These are phyloP conservation scores for Gephyroberyx darwinii DNA, from an alignment of 2,797 vertebrate species.

Conservation along the genomic window DNA sequence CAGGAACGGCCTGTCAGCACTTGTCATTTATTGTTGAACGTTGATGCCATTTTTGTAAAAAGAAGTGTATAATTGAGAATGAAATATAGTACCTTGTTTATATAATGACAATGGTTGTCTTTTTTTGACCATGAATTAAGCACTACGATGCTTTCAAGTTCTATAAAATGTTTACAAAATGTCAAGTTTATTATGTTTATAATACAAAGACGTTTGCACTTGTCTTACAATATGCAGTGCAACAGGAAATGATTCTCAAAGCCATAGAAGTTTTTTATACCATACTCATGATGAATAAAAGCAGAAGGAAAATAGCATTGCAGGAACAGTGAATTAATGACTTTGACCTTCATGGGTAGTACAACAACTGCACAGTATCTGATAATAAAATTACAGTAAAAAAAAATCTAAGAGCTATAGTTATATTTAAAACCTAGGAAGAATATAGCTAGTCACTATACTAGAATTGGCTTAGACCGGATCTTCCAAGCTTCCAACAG, in stretches of 20 bases:
- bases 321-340: not conserved
- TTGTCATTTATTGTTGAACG: constrained; percentile 32
- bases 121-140: constrained; percentile 31
- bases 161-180: constrained; percentile 77
- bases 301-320: constrained; percentile 5
- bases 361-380: constrained; percentile 27
- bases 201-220: constrained; percentile 55
- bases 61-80: constrained; percentile 35
- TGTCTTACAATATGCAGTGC: constrained; percentile 14
- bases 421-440: constrained; percentile 28
- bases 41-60: constrained; percentile 47
- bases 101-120: constrained; percentile 28
- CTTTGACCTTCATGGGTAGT: constrained; percentile 1
- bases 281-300: constrained; percentile 24
- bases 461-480: constrained; percentile 57
- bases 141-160: constrained; percentile 30
- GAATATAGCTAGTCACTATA: constrained; percentile 36
- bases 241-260: constrained; percentile 18
- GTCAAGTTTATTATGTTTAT: constrained; percentile 45
- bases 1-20: not conserved
- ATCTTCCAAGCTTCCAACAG: constrained; percentile 13
- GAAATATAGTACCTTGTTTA: constrained; percentile 58
- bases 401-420: constrained; percentile 18
- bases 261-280: not conserved
- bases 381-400: constrained; percentile 45